A percentile compares a stretch with the other conserved stretches of the same genome.
Evolutionary conservation across 2,888 invertebrate species (phyloP).

Genomic region (Dryadula phaetusa): DNA sequence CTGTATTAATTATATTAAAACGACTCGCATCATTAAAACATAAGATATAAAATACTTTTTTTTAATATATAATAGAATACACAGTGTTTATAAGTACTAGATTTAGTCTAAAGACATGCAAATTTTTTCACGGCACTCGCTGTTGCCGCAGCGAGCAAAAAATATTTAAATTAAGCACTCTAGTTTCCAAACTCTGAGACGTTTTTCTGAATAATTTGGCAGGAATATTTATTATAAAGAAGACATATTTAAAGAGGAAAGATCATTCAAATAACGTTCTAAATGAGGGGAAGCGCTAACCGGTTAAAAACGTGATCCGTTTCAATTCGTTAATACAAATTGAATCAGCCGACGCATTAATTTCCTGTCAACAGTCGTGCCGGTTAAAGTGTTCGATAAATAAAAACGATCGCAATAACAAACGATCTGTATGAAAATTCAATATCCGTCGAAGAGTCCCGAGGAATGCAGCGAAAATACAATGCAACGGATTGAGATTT

Average conservation of each 20-base stretch:
- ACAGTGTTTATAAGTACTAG: conserved; percentile 31
- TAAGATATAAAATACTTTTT: neutral
- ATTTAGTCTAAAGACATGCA: conserved; percentile 37
- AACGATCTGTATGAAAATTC: conserved; percentile 79
- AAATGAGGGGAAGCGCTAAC: conserved; percentile 27
- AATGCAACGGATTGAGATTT: conserved; percentile 65
- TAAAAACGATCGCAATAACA: conserved; percentile 71
- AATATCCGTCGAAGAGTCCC: conserved; percentile 73
- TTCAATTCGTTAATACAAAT: conserved; percentile 61
- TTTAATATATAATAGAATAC: neutral
- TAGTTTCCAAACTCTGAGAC: conserved; percentile 36
- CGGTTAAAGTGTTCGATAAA: conserved; percentile 69
- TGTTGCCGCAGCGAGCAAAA: conserved; percentile 33
- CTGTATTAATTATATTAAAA: neutral
- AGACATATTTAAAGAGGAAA: conserved; percentile 15
- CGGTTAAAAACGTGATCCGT: conserved; percentile 27
- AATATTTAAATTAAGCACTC: conserved; percentile 38
- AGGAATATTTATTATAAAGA: conserved; percentile 15
- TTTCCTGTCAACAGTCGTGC: conserved; percentile 75
- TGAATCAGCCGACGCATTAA: conserved; percentile 72
- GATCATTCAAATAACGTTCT: conserved; percentile 17
- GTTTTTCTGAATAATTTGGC: conserved; percentile 34
- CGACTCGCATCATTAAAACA: neutral
- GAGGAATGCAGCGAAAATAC: conserved; percentile 65
- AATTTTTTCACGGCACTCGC: conserved; percentile 34